Base-by-base conservation (phyloP, 1,140 invertebrate genomes). In the Drosophila elegans region DNA sequence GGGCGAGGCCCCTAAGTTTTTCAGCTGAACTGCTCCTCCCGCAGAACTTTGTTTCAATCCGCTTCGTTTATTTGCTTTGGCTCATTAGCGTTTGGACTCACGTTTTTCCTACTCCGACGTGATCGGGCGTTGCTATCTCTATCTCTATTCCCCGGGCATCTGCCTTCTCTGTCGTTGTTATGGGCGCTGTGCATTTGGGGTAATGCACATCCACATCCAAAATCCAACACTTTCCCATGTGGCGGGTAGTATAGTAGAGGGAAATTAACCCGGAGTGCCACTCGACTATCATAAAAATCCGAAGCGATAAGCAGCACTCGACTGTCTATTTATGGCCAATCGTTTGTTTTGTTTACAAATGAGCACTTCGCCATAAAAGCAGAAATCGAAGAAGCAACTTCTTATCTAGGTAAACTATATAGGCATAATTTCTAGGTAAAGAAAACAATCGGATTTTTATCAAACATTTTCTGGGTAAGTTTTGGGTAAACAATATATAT, bases 71-170 rank as follows among this genome's bases (percentile, higher is more conserved):
- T 74, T 79, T 75, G 66, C 83, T 59, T 59, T 54, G 51, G 42
- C 74, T 85, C 69, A 88, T 85, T 85, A 88, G 68, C 74, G 57
- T 71, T 78, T 39, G 41, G 66, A 56, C 59, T 88, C 78, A 88
- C 83, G 83, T 82, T 85, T 82, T 63, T n/a, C 51, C 60, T 25
- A 9, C 6, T 12, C 46, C 60, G 56, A 67, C 76, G 60, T 67
- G 55, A 46, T 56, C 57, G 36, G 57, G 57, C 44, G 53, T 46
- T n/a, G 52, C 46, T 27, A 29, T 32, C 29, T 32, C 53, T 13
- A 29, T 60, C 46, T 52, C 27, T 55, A 21, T 45, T 46, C n/a
- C 29, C 21, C 12, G 41, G 44, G 1, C 38, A 25, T 53, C 21
- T 13, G 11, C 42, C 16, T 5, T 36, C 55, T 46, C 55, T 25